Evolutionary conservation across 2,888 invertebrate genomes (phyloP), one percentile per base, ranked within the genome.

Genomic region (Eupithecia centaureata): DNA sequence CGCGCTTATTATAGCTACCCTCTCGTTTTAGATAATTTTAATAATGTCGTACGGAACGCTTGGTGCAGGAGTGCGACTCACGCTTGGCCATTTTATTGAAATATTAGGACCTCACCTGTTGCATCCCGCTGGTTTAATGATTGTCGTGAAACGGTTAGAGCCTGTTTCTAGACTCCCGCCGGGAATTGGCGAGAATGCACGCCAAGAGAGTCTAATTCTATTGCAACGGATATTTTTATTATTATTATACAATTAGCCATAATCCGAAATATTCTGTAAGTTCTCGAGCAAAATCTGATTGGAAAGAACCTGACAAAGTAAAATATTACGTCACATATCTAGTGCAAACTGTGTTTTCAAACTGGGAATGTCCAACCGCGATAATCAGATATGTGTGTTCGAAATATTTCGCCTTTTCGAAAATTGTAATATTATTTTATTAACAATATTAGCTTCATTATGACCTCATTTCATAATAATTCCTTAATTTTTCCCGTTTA

Each of bases 31-130:
- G 8, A n/a, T 47, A 22, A 47, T 8, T 47, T 10, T 22, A 18
- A 10, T 22, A 47, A 35, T 18, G 18, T 18, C 10, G 22, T 22
- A 10, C 18, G 42, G 42, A 47, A 10, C 18, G 10, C 10, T 47
- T 47, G 3, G 22, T 22, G 47, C 47, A 12, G 1, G 8, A 10
- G 47, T 47, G 2, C 5, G 22, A 47, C 47, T 22, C 47, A 4
- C 47, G 12, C 47, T 47, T 22, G 47, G 10, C 47, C 12, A 12
- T 12, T 73, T 65, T 67, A 60, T 12, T 63, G 58, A 54, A 61
- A 63, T 61, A 68, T 67, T 67, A 56, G 52, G 33, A 33, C 27
- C 18, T 56, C 72, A 70, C 61, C 70, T 70, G 66, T 35, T 35
- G 60, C 58, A 5, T 13, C 73, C 68, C 56, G 73, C 65, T 68